These are phyloP conservation scores for Oreonectes daqikongensis DNA, from an alignment of 2,797 vertebrate genomes.

Conservation along the genomic window DNA sequence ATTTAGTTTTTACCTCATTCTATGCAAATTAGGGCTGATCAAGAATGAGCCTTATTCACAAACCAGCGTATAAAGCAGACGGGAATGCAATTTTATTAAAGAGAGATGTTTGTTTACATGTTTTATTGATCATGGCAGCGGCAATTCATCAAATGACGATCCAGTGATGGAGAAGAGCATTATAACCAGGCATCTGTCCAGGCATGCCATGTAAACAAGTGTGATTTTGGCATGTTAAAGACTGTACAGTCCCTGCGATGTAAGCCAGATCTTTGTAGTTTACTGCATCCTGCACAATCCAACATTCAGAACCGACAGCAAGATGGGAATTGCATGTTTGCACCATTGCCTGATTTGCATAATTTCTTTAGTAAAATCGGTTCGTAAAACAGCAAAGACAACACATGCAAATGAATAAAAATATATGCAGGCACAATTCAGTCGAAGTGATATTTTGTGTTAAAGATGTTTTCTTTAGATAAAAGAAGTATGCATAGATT, in stretches of 20 bases:
- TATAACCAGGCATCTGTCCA: neutral
- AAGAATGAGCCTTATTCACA: neutral
- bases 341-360: neutral
- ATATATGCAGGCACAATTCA: neutral
- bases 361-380: neutral
- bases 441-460: neutral
- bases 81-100: neutral
- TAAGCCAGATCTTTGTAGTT: neutral
- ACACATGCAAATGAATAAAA: neutral
- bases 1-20: neutral
- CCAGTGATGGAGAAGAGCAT: neutral
- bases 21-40: neutral
- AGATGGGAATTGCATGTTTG: neutral
- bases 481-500: neutral
- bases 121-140: neutral
- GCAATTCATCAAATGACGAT: neutral
- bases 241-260: neutral
- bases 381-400: neutral
- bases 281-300: neutral
- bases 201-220: neutral
- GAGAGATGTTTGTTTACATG: neutral
- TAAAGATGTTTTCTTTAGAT: neutral
- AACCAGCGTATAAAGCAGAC: neutral
- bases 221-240: neutral
- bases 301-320: neutral